A percentile compares a stretch with the other conserved stretches of the same genome.
phyloP scores from a whole-genome alignment of 1,140 invertebrate species.

The Protaetia brevitarsis region DNA sequence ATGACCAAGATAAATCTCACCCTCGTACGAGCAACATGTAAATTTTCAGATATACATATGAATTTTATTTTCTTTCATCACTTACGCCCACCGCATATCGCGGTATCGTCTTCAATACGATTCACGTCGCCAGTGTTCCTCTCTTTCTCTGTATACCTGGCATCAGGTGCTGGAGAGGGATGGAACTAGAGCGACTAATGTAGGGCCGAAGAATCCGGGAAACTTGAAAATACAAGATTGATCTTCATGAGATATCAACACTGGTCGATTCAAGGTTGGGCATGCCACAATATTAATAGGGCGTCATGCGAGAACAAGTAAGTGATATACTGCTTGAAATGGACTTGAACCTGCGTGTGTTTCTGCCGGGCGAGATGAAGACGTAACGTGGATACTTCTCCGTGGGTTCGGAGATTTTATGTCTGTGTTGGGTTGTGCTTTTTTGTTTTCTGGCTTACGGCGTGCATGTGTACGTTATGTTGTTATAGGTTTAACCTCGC shows the following conservation, averaged over 20 bases:
- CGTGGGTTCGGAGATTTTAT: not conserved
- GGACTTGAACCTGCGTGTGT: conserved; percentile 42
- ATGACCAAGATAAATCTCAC: conserved; percentile 17
- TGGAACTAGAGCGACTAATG: not conserved
- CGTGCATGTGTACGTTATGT: too few species aligned
- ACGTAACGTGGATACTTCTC: conserved; percentile 36
- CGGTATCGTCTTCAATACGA: not conserved
- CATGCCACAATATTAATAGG: conserved; percentile 49
- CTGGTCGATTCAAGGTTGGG: conserved; percentile 41
- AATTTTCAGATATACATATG: conserved; percentile 23
- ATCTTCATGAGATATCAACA: conserved; percentile 26
- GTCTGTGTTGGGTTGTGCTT: not conserved
- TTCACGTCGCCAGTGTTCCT: not conserved
- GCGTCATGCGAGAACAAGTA: conserved; percentile 48
- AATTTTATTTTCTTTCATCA: conserved; percentile 27
- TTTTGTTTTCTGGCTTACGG: not conserved
- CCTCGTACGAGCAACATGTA: conserved; percentile 19
- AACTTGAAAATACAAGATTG: conserved; percentile 22
- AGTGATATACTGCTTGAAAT: conserved; percentile 48
- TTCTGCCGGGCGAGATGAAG: conserved; percentile 39
- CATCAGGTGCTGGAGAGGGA: not conserved
- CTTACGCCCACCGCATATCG: conserved; percentile 14
- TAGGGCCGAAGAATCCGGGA: conserved; percentile 8
- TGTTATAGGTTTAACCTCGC: not conserved
- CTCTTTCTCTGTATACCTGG: not conserved